These are phyloP conservation scores for Ligdia adustata DNA, from an alignment of 2,888 invertebrate species.

Conservation along the genomic window DNA sequence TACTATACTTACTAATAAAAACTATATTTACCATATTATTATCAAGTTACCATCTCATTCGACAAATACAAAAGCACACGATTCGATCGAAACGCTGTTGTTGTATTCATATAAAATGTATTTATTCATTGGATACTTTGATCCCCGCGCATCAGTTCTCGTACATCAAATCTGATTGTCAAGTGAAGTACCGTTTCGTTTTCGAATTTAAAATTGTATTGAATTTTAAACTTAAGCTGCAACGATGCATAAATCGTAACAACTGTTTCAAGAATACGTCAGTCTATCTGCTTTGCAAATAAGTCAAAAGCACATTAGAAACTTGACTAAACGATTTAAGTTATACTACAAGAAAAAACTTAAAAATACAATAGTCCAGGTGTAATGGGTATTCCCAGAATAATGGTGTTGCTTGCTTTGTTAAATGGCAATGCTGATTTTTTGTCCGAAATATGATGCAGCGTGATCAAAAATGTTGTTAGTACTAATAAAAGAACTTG, in stretches of 20 bases:
- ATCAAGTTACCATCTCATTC: conserved; percentile 28
- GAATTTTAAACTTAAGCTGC: conserved; percentile 32
- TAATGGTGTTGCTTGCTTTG: too few relatives aligned
- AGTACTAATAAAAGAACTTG: conserved; percentile 28
- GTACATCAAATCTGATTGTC: conserved; percentile 45
- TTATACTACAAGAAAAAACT: too few relatives aligned
- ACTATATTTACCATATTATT: conserved; percentile 17
- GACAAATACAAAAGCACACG: conserved; percentile 29
- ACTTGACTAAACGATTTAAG: too few relatives aligned
- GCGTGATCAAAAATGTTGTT: too few relatives aligned
- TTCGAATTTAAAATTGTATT: conserved; percentile 40
- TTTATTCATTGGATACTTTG: conserved; percentile 53
- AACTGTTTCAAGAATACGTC: too few relatives aligned
- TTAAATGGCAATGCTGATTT: too few relatives aligned
- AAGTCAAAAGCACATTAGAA: too few relatives aligned
- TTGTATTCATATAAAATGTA: conserved; percentile 41
- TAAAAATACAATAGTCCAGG: too few relatives aligned
- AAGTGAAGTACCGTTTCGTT: conserved; percentile 44
- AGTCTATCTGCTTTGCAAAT: too few relatives aligned
- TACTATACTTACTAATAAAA: conserved; percentile 28
- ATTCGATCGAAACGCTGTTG: conserved; percentile 21
- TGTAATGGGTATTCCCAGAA: too few relatives aligned
- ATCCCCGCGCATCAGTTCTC: conserved; percentile 45
- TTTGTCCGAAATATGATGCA: too few relatives aligned
- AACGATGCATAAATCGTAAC: conserved; percentile 10